Conservation (phyloP, 2,797 vertebrate species). For the Peromyscus nudipes region DNA sequence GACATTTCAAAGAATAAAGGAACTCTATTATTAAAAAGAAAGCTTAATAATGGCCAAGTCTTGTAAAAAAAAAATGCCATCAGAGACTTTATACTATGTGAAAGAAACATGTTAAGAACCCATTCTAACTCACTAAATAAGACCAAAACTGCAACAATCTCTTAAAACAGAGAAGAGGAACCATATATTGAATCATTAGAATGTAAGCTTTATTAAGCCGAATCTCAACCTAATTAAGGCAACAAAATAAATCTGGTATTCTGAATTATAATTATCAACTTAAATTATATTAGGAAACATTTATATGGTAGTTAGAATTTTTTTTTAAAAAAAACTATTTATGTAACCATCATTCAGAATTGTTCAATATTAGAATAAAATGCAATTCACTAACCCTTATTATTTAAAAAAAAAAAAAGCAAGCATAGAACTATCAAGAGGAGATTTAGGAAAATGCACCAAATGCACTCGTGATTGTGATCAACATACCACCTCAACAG, state of each 20-base stretch:
- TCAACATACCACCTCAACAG: background rate
- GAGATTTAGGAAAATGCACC: background rate
- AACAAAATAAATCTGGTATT: background rate
- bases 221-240: background rate
- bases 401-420: background rate
- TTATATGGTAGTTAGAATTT: background rate
- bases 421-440: background rate
- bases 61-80: background rate
- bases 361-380: conserved; percentile 32
- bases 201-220: background rate
- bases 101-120: background rate
- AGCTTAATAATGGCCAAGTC: background rate
- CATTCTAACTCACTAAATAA: background rate
- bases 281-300: background rate
- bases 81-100: background rate
- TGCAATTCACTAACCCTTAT: background rate
- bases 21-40: background rate
- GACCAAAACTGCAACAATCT: background rate
- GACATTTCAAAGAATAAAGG: background rate
- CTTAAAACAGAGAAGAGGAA: background rate
- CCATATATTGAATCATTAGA: background rate
- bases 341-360: background rate
- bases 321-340: background rate
- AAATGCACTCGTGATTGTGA: background rate
- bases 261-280: conserved; percentile 8